These are phyloP conservation scores for Phyto melanocephala DNA, from an alignment of 2,888 invertebrate species.

Conservation along the genomic window DNA sequence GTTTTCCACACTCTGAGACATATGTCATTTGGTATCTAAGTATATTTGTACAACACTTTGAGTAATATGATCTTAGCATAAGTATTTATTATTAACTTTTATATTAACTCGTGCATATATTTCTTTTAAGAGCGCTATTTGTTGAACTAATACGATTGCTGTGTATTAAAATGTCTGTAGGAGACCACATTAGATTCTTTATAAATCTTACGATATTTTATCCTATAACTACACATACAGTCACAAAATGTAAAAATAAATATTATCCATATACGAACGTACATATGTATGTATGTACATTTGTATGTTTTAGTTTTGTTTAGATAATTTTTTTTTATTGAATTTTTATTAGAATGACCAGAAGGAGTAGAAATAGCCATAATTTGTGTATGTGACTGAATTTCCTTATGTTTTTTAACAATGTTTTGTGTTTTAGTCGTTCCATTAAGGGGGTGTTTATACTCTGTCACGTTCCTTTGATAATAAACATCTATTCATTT, in stretches of 20 bases:
- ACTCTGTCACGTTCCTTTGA: constrained; percentile 14
- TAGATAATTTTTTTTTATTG: constrained; percentile 4
- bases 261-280: too few species aligned
- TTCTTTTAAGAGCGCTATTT: neutral
- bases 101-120: too few species aligned
- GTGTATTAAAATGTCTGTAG: neutral
- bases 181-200: neutral
- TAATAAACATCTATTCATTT: constrained; percentile 7
- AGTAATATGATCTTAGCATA: neutral
- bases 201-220: neutral
- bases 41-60: neutral
- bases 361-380: neutral
- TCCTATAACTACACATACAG: neutral
- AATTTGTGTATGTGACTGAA: constrained; percentile 17
- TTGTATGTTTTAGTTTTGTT: too few species aligned
- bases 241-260: too few species aligned
- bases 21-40: too few species aligned
- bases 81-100: too few species aligned
- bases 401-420: neutral
- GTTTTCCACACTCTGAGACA: too few species aligned
- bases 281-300: too few species aligned
- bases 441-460: constrained; percentile 15
- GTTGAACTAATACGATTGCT: neutral
- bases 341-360: neutral
- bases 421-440: neutral